A percentile compares a stretch with the other conserved stretches of the same genome.
Evolutionary conservation across 2,888 invertebrate genomes (phyloP).

Genomic region (Parascotia fuliginaria): DNA sequence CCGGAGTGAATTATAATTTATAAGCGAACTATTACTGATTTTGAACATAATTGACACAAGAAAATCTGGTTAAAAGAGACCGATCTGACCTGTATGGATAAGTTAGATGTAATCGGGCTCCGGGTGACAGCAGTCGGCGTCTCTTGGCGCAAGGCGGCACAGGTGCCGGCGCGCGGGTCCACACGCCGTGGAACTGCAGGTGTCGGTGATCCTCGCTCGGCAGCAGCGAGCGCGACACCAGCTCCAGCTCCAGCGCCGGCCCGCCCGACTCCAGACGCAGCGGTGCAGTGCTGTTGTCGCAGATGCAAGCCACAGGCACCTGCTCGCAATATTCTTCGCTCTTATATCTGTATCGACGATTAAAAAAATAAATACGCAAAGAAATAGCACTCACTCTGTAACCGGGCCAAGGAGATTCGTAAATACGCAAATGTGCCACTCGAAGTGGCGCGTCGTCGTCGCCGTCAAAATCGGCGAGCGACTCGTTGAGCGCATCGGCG

Average conservation of each 20-base stretch:
- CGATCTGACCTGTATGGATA: constrained; percentile 64
- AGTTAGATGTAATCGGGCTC: constrained; percentile 62
- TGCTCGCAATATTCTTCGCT: constrained; percentile 20
- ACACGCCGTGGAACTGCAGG: constrained; percentile 91
- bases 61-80: neutral
- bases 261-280: constrained; percentile 58
- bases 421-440: constrained; percentile 85
- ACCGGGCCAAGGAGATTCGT: constrained; percentile 90
- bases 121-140: constrained; percentile 61
- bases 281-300: constrained; percentile 88
- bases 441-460: constrained; percentile 74
- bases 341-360: neutral
- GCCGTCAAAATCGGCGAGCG: constrained; percentile 44
- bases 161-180: constrained; percentile 47
- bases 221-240: constrained; percentile 90
- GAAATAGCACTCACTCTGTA: constrained; percentile 70
- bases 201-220: constrained; percentile 93
- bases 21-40: too few species aligned
- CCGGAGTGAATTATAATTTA: too few species aligned
- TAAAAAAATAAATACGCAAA: too few species aligned
- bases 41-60: too few species aligned
- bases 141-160: constrained; percentile 51
- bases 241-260: constrained; percentile 89
- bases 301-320: constrained; percentile 91
- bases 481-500: constrained; percentile 33